A percentile compares a stretch with the other conserved stretches of the same genome.
phyloP scores from a whole-genome alignment of 2,888 invertebrate genomes.

The Xiphydria camelus region DNA sequence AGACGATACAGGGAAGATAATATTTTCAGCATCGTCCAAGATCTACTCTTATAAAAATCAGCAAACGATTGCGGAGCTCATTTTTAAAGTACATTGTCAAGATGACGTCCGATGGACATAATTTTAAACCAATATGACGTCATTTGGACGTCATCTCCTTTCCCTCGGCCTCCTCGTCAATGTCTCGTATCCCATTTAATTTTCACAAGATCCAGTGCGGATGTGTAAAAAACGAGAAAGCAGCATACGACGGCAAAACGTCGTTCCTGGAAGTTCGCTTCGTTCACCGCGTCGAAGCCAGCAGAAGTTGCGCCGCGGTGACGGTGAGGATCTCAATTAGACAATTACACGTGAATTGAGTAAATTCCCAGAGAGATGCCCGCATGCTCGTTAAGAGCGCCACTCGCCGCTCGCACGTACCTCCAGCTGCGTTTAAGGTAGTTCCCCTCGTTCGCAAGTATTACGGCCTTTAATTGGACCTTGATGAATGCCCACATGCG shows the following conservation, averaged over 20 bases:
- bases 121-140: no score
- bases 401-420: constrained; percentile 27
- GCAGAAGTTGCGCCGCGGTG: constrained; percentile 3
- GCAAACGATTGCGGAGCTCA: no score
- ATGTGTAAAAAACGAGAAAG: not conserved
- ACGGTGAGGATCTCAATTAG: constrained; percentile 48
- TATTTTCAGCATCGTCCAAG: no score
- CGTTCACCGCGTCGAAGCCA: not conserved
- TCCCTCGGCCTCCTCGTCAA: no score
- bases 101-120: no score
- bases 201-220: no score
- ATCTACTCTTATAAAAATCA: no score
- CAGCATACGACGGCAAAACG: not conserved
- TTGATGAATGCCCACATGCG: not conserved
- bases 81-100: no score
- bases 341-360: constrained; percentile 51
- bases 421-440: constrained; percentile 1
- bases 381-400: constrained; percentile 43
- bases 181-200: no score
- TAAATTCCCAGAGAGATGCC: constrained; percentile 40
- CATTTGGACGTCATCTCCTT: no score
- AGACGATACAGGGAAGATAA: no score
- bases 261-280: not conserved
- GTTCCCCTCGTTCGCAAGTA: not conserved
- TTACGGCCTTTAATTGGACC: constrained; percentile 1